Evolutionary conservation across 1,140 invertebrate genomes (phyloP), one percentile per base, ranked within the genome.

Genomic region (Chelonus insularis): DNA sequence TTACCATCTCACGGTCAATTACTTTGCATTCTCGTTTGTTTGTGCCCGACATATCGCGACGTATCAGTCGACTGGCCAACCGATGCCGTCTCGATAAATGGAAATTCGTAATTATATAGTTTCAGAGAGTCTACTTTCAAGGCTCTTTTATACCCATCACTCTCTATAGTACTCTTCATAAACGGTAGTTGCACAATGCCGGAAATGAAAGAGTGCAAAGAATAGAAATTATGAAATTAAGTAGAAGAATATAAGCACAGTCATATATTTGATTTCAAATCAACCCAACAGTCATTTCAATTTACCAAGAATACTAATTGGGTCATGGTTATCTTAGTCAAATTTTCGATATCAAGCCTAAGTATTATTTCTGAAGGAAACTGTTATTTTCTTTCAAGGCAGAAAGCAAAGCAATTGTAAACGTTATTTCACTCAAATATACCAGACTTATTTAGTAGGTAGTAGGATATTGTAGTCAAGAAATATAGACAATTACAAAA

Each of bases 1-100:
- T 51, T 51, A 25, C 25, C 29, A 51, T 51, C 48, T 32, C 25
- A 50, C 45, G 20, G 12, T 59, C 45, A 51, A 51, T 59, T 59
- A 39, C 48, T 59, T 41, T 21, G 12, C n/a, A 37, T 55, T 55
- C 52, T 18, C 20, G 20, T 37, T 39, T 55, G 16, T 39, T 39
- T 25, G 20, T 14, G n/a, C n/a, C 12, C 56, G 56, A 47, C 32
- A 47, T 43, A 61, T 61, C 59, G 51, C 41, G 43, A 55, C 59
- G 41, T 45, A 61, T 61, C 59, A 61, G 51, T 61, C 59, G 59
- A 61, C 59, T 61, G 59, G 59, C 59, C 59, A 55, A 61, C 50
- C 37, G 59, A 61, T 61, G 51, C 59, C 50, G 59, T 55, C 50
- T 55, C 51, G 59, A 61, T 61, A 55, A 55, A 45, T 61, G 7